A percentile compares a stretch with the other conserved stretches of the same genome.
These are phyloP conservation scores for Plagodis dolabraria DNA, from an alignment of 2,888 invertebrate genomes.

Conservation along the genomic window DNA sequence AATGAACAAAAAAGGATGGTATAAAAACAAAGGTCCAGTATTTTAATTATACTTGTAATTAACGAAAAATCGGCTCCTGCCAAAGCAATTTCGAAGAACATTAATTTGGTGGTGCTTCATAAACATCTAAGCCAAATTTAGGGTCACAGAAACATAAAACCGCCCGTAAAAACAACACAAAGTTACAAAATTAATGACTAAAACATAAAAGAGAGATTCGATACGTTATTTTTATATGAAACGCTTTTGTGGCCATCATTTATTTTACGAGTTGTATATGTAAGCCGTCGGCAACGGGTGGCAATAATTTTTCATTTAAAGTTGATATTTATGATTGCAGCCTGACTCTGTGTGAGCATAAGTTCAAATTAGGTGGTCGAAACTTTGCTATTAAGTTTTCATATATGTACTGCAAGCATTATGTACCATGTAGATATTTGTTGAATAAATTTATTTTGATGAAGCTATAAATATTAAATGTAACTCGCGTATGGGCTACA, in stretches of 20 bases:
- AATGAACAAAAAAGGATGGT: slow-evolving; percentile 25
- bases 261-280: slow-evolving; percentile 30
- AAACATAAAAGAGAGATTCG: slow-evolving; percentile 49
- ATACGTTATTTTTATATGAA: slow-evolving; percentile 46
- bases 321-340: slow-evolving; percentile 19
- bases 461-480: too few species aligned
- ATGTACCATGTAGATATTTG: too few species aligned
- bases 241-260: slow-evolving; percentile 40
- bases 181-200: slow-evolving; percentile 58
- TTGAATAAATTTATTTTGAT: too few species aligned
- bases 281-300: slow-evolving; percentile 28
- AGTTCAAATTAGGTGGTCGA: slow-evolving; percentile 11
- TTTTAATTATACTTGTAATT: slow-evolving; percentile 31
- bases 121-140: slow-evolving; percentile 58
- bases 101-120: slow-evolving; percentile 54
- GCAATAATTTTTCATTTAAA: slow-evolving; percentile 27
- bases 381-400: too few species aligned
- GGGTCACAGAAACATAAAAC: slow-evolving; percentile 57
- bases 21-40: slow-evolving; percentile 29
- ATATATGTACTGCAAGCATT: too few species aligned
- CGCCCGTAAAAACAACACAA: slow-evolving; percentile 58
- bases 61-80: slow-evolving; percentile 23
- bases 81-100: slow-evolving; percentile 48
- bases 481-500: too few species aligned
- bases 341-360: slow-evolving; percentile 6